These are phyloP conservation scores for Platyscapa corneri DNA, from an alignment of 1,140 invertebrate genomes.

Conservation along the genomic window DNA sequence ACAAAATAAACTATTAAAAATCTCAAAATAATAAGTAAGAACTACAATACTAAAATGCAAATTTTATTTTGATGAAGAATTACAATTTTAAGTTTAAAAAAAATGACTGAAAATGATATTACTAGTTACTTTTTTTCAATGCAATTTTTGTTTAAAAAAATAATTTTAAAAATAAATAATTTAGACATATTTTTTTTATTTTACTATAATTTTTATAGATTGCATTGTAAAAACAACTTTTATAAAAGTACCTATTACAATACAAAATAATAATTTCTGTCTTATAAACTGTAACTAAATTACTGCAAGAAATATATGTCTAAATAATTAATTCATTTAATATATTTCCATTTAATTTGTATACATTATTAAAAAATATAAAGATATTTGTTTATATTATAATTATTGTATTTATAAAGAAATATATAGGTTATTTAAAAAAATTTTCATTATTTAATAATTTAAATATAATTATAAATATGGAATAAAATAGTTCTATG, in stretches of 20 bases:
- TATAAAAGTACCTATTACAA: constrained; percentile 40
- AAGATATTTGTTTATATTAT: constrained; percentile 34
- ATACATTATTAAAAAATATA: constrained; percentile 25
- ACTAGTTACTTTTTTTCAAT: constrained; percentile 39
- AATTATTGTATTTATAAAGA: constrained; percentile 29
- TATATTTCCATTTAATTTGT: constrained; percentile 28
- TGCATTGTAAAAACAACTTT: constrained; percentile 41
- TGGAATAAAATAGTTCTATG: too few species aligned
- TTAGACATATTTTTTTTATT: constrained; percentile 2
- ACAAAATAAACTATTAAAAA: constrained; percentile 4
- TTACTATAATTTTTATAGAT: constrained; percentile 33
- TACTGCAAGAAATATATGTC: constrained; percentile 38
- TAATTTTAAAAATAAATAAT: constrained; percentile 16
- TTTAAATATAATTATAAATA: too few species aligned
- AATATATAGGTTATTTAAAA: constrained; percentile 36
- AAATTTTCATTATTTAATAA: too few species aligned
- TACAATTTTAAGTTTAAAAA: constrained; percentile 31
- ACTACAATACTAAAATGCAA: constrained; percentile 13
- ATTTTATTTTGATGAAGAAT: constrained; percentile 36
- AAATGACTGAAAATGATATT: constrained; percentile 43
- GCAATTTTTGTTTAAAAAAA: constrained; percentile 22
- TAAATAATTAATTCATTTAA: constrained; percentile 29
- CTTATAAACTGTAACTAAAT: constrained; percentile 55
- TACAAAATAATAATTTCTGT: constrained; percentile 55
- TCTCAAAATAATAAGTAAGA: constrained; percentile 28